phyloP scores from a whole-genome alignment of 2,797 vertebrate genomes.

The Ctenosaura bakeri region DNA sequence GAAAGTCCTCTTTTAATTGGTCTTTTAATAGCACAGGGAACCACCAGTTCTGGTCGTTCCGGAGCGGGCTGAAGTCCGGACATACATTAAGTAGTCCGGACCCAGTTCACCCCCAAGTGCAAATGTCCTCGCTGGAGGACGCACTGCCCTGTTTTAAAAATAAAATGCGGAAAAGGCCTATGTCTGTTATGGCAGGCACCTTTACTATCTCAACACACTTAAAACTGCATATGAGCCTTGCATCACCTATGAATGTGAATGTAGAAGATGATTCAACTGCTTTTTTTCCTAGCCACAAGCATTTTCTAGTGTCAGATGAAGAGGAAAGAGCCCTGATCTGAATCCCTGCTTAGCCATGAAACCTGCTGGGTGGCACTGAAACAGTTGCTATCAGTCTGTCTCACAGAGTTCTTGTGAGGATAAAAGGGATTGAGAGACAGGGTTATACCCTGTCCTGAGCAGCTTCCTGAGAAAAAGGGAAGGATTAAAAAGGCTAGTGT shows the following conservation, averaged over 20 bases:
- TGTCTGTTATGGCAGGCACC: not conserved
- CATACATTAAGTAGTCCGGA: no score
- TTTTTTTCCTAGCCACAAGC: not conserved
- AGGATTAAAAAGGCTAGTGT: not conserved
- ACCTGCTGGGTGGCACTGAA: not conserved
- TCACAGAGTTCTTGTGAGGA: no score
- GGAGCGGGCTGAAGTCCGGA: no score
- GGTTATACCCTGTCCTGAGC: not conserved
- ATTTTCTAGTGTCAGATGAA: not conserved
- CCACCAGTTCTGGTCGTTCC: no score
- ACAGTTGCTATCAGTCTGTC: not conserved
- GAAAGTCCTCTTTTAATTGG: no score
- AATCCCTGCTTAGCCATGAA: not conserved
- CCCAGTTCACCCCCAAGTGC: no score
- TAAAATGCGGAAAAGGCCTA: no score
- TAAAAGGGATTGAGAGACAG: not conserved
- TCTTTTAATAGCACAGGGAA: no score
- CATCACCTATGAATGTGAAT: no score
- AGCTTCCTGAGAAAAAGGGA: not conserved
- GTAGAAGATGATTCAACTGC: no score
- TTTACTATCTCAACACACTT: not conserved
- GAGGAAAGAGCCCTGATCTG: not conserved
- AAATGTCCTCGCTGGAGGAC: no score
- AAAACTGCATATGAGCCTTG: not conserved
- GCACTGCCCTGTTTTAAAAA: no score